Percentiles rank a stretch among this genome's conserved stretches.
phyloP scores from a whole-genome alignment of 2,113 vertebrate genomes.

The Chloropsis cyanopogon region DNA sequence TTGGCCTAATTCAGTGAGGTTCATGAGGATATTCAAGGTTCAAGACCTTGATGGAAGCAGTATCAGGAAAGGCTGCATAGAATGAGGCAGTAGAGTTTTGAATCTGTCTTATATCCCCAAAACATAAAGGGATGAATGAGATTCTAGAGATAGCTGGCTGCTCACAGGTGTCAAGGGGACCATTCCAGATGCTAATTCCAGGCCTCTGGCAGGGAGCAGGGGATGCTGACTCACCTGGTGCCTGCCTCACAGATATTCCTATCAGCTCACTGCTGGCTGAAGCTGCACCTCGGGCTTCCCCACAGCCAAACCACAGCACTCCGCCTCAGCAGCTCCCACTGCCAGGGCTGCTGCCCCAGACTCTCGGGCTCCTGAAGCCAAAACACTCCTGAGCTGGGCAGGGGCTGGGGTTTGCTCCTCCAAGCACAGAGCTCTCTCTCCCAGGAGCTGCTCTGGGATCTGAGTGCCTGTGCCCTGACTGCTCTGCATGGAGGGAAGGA shows the following conservation, averaged over 20 bases:
- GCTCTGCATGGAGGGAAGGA: background rate
- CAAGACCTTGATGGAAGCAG: background rate
- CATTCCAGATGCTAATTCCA: background rate
- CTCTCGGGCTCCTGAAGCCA: background rate
- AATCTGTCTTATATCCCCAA: background rate
- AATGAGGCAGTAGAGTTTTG: background rate
- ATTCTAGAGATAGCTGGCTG: background rate
- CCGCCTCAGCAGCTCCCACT: background rate
- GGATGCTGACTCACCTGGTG: background rate
- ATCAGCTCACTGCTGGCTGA: background rate
- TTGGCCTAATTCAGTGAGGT: background rate
- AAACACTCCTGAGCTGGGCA: background rate
- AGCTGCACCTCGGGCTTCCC: background rate
- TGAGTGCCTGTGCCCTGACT: background rate
- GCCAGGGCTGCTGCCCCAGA: background rate
- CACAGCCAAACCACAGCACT: background rate
- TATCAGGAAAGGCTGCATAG: background rate
- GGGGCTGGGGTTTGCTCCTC: no score
- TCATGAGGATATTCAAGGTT: background rate
- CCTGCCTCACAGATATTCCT: background rate
- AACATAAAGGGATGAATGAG: background rate
- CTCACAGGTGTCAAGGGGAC: background rate
- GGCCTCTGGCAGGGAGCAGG: background rate
- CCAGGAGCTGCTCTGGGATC: background rate
- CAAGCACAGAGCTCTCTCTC: background rate